Evolutionary conservation across 2,113 vertebrate species (phyloP).

Genomic region (Dendropsophus ebraccatus): DNA sequence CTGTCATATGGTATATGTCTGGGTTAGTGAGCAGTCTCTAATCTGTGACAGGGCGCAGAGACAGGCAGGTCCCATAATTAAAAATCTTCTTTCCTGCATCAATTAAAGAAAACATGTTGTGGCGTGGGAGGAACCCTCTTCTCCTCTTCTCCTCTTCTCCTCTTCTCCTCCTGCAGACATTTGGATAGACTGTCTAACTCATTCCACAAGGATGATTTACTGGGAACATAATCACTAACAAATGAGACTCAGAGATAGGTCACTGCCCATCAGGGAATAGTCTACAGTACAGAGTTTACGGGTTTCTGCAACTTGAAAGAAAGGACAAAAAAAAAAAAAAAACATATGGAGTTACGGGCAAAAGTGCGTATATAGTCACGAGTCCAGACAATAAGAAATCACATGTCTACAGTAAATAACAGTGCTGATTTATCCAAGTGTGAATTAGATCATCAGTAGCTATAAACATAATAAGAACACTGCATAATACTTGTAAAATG

Average conservation of each 20-base stretch:
- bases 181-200: conserved; percentile 26
- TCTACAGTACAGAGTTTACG: not conserved
- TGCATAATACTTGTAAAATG: not conserved
- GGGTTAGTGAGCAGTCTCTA: not conserved
- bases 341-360: not conserved
- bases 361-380: not conserved
- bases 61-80: conserved; percentile 10
- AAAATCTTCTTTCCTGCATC: conserved; percentile 12
- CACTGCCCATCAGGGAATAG: conserved; percentile 30
- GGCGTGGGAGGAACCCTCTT: conserved; percentile 22
- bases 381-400: not conserved
- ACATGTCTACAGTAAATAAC: not conserved
- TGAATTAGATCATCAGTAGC: not conserved
- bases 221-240: conserved; percentile 24
- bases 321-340: conserved; percentile 3
- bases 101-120: conserved; percentile 48
- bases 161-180: conserved; percentile 38
- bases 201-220: conserved; percentile 41
- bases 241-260: conserved; percentile 32
- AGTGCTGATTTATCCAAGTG: not conserved
- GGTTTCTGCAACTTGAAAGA: not conserved
- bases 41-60: not conserved
- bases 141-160: too few species aligned
- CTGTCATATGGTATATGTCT: not conserved
- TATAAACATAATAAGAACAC: not conserved